Evolutionary conservation across 2,113 vertebrate species (phyloP).

Genomic region (Collichthys lucidus): DNA sequence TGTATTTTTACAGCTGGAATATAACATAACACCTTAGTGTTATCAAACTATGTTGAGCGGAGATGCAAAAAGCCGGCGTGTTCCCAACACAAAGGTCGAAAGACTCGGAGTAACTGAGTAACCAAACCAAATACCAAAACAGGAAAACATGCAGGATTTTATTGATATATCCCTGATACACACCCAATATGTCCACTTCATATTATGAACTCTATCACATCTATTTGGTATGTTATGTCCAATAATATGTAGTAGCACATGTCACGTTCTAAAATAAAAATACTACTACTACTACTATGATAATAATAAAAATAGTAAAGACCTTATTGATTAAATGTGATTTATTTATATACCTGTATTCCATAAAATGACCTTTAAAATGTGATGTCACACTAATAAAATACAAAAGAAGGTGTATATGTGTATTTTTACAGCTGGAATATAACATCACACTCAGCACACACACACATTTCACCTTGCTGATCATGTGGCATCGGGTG

Average conservation of each 20-base stretch:
- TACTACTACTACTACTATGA: no score
- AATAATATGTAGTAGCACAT: neutral
- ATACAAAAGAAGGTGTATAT: neutral
- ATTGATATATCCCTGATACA: neutral
- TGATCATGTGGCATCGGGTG: constrained; percentile 74
- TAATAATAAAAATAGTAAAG: no score
- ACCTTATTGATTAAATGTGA: no score
- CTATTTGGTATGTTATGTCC: neutral
- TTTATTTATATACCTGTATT: no score
- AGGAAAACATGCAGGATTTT: no score
- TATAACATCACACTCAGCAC: neutral
- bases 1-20: no score
- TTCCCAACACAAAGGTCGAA: constrained; percentile 11
- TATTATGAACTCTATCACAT: neutral
- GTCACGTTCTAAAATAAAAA: no score
- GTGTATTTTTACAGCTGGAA: neutral
- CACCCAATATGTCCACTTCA: neutral
- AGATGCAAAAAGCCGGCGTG: neutral
- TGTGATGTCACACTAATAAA: neutral
- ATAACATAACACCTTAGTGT: no score
- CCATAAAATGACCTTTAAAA: no score
- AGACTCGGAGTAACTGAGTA: no score
- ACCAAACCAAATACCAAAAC: no score
- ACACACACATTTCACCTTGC: constrained; percentile 32
- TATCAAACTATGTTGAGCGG: constrained; percentile 12